Evolutionary conservation across 2,113 vertebrate species (phyloP).

Genomic region (Pandion haliaetus): DNA sequence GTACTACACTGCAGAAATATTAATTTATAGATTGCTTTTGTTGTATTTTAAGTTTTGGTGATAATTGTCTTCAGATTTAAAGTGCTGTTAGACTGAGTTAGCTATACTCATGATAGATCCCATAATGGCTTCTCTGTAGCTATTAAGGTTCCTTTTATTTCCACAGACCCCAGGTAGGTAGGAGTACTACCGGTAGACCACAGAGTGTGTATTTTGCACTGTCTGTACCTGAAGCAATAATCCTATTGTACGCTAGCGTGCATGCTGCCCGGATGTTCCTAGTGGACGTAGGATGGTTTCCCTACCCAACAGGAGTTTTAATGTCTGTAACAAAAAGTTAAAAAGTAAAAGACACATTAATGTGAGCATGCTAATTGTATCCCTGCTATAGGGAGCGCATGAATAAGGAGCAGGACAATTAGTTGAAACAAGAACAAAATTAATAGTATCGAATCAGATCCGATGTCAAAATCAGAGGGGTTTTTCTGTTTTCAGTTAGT

Average conservation of each 20-base stretch:
- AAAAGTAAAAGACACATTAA: not conserved
- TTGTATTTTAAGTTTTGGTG: constrained; percentile 73
- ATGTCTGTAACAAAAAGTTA: constrained; percentile 1
- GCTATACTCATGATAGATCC: constrained; percentile 58
- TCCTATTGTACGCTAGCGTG: constrained; percentile 69
- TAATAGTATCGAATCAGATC: not conserved
- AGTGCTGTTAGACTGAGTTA: constrained; percentile 71
- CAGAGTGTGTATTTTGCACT: constrained; percentile 67
- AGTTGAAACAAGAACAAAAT: constrained; percentile 34
- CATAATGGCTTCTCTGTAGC: constrained; percentile 58
- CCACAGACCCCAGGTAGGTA: constrained; percentile 60
- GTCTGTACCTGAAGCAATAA: constrained; percentile 79
- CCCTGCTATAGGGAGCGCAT: constrained; percentile 20
- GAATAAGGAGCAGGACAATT: constrained; percentile 11
- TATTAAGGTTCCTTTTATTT: constrained; percentile 70
- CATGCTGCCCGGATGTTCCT: constrained; percentile 73
- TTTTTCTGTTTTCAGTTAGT: constrained; percentile 53
- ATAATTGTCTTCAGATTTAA: constrained; percentile 71
- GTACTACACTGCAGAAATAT: constrained; percentile 64
- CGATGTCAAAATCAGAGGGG: not conserved
- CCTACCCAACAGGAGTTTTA: constrained; percentile 49
- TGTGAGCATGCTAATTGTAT: constrained; percentile 54
- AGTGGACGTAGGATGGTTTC: constrained; percentile 59
- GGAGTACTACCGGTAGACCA: constrained; percentile 46
- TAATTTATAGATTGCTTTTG: constrained; percentile 68